These are phyloP conservation scores for Syngnathus acus DNA, from an alignment of 2,797 vertebrate species.

Conservation along the genomic window DNA sequence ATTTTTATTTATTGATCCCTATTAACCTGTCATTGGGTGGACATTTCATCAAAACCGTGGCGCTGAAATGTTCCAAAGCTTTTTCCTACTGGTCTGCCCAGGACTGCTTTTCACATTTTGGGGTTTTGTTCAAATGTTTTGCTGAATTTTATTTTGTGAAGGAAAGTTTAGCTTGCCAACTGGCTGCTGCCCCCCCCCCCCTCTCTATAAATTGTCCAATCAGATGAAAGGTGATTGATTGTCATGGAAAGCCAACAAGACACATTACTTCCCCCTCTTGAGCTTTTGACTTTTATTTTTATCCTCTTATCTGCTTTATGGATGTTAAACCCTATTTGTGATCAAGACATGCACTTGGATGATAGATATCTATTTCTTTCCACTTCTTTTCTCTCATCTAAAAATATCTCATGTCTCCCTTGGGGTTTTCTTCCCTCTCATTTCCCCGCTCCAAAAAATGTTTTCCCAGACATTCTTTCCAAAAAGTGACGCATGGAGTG, in stretches of 20 bases:
- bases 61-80: not conserved
- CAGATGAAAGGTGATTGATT: not conserved
- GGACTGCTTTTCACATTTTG: conserved; percentile 8
- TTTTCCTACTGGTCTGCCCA: not conserved
- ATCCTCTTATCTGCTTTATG: conserved; percentile 1
- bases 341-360: not conserved
- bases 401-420: conserved; percentile 37
- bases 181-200: not conserved
- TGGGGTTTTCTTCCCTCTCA: conserved; percentile 13
- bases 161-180: conserved; percentile 2
- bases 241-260: not conserved
- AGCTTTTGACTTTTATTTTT: not conserved
- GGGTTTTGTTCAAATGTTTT: not conserved
- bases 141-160: not conserved
- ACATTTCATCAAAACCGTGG: conserved; percentile 1
- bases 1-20: not conserved
- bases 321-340: not conserved
- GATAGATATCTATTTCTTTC: conserved; percentile 8
- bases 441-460: conserved; percentile 32
- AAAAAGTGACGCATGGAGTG: conserved; percentile 54
- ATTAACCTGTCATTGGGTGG: not conserved
- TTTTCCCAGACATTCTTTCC: conserved; percentile 71
- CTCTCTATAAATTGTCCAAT: not conserved
- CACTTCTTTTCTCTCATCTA: conserved; percentile 23
- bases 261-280: not conserved